Base-by-base conservation (phyloP, 2,888 invertebrate species). In the Drosophila vallismaia region DNA sequence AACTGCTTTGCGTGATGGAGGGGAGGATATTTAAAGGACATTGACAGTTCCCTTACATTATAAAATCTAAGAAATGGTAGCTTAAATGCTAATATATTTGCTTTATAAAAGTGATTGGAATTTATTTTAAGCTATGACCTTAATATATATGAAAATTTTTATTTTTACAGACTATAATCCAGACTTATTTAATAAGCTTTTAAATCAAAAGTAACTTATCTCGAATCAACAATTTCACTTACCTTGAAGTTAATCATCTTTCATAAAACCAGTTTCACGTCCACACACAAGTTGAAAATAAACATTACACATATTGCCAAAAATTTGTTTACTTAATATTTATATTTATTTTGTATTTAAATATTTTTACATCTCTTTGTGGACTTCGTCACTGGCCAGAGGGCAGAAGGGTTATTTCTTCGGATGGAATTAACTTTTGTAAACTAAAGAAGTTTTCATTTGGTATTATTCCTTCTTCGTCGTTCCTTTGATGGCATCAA, bases 401-500 rank as follows among this genome's bases (percentile, higher is more conserved):
- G 4, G 33, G 46, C 14, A 19, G 12, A 14, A 42, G 14, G 49
- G 46, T n/a, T 19, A 42, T 8, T 42, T 19, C 14, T 10, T 38
- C 14, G 3, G 40, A 70, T 60, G 42, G 58, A 33, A 59, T 74
- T 62, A 71, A 74, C 48, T 74, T 44, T 38, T 46, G n/a, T 46
- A 74, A 71, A 31, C 46, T 53, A 49, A 48, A 64, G 5, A 62
- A 51, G 44, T 64, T 55, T 46, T 56, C 71, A 68, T 69, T 70
- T 36, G n/a, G 36, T n/a, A 5, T 36, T 69, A 69, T 52, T 58
- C 62, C 19, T 58, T 59, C 36, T 45, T 50, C 33, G 55, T 71
- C 31, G 36, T 5, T 6, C 59, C 67, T 55, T 79, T 88, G 36
- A 89, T 80, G 53, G 71, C 74, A 59, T 88, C 89, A 44, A 88